phyloP scores from a whole-genome alignment of 2,888 invertebrate genomes.

The Hypomecis atomaria region DNA sequence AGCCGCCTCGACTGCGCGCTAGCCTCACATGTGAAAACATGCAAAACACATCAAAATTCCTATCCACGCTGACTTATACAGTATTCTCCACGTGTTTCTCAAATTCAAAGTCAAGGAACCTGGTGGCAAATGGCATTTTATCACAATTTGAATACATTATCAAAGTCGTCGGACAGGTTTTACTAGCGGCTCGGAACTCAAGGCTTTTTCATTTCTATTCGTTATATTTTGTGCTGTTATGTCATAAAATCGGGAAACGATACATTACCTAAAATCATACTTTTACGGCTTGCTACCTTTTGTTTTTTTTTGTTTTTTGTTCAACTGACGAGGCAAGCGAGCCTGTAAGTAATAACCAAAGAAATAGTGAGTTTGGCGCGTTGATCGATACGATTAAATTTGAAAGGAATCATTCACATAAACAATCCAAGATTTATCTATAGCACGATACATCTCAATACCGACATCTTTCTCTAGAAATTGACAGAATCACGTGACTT shows the following conservation, averaged over 20 bases:
- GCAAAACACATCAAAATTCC: constrained; percentile 24
- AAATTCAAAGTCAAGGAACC: constrained; percentile 43
- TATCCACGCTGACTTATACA: constrained; percentile 7
- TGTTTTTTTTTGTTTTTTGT: too few relatives aligned
- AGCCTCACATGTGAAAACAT: constrained; percentile 3
- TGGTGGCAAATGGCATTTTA: constrained; percentile 23
- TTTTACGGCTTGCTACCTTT: background rate
- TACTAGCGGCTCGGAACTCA: constrained; percentile 11
- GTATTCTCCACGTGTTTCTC: constrained; percentile 29
- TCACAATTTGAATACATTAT: constrained; percentile 25
- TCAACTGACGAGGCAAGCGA: too few relatives aligned
- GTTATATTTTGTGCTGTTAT: constrained; percentile 20
- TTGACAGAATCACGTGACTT: too few relatives aligned
- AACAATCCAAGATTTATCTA: too few relatives aligned
- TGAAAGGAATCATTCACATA: too few relatives aligned
- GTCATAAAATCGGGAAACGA: constrained; percentile 11
- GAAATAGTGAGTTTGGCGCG: too few relatives aligned
- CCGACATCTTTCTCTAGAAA: too few relatives aligned
- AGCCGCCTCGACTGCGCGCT: background rate
- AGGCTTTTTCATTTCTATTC: constrained; percentile 22
- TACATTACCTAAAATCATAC: background rate
- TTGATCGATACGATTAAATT: too few relatives aligned
- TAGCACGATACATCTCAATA: too few relatives aligned
- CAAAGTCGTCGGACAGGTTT: constrained; percentile 22
- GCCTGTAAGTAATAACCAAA: too few relatives aligned